phyloP scores from a whole-genome alignment of 1,140 invertebrate species.

The Heliconius himera region DNA sequence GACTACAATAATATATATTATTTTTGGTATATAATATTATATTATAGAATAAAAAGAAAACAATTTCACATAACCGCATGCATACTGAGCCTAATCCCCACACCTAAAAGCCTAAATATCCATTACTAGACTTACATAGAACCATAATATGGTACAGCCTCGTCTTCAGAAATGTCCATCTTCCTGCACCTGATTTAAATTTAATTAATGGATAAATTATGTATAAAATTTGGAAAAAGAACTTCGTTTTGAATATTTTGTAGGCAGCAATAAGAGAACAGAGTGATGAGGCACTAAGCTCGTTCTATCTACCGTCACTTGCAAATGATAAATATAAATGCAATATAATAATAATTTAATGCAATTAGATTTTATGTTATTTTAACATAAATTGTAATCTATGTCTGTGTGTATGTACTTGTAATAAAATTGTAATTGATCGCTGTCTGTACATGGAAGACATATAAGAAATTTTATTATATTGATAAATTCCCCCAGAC shows the following conservation, averaged over 20 bases:
- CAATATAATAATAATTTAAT: no score
- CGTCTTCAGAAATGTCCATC: constrained; percentile 17
- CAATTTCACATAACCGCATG: neutral
- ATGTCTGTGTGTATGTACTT: no score
- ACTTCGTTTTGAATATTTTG: neutral
- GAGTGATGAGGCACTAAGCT: neutral
- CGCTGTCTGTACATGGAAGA: no score
- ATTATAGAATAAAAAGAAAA: neutral
- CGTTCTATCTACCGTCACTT: neutral
- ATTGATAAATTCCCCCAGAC: no score
- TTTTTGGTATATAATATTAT: no score
- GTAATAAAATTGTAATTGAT: no score
- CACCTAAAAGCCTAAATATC: neutral
- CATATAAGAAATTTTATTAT: no score
- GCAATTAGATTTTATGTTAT: no score
- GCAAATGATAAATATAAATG: no score
- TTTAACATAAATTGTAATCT: no score
- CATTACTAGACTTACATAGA: constrained; percentile 40
- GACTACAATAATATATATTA: no score
- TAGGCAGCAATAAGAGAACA: neutral
- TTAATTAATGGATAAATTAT: constrained; percentile 14
- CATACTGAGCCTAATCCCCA: neutral
- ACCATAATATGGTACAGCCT: constrained; percentile 41
- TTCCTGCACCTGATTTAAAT: constrained; percentile 24
- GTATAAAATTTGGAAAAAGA: neutral